Evolutionary conservation across 92 coral and sea anemone species (phyloP).

Genomic region (Montipora capitata): DNA sequence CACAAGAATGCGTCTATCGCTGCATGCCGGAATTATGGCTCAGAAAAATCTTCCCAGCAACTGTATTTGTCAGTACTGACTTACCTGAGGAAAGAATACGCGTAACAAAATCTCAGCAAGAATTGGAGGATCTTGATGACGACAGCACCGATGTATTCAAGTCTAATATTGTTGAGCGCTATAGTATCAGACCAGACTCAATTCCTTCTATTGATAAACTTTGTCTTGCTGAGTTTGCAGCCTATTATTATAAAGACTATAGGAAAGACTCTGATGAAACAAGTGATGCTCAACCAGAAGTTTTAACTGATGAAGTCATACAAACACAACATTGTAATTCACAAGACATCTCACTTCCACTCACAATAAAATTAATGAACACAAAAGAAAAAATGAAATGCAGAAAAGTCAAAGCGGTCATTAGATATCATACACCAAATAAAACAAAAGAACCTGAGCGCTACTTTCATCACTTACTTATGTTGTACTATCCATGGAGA

Average conservation of each 20-base stretch:
- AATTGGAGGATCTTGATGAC: constrained; percentile 69
- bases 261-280: constrained; percentile 56
- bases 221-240: constrained; percentile 67
- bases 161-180: constrained; percentile 59
- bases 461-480: constrained; percentile 65
- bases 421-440: constrained; percentile 50
- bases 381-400: constrained; percentile 70
- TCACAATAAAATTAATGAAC: constrained; percentile 59
- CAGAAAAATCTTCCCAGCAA: constrained; percentile 80
- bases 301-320: constrained; percentile 27
- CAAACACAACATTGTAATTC: constrained; percentile 38
- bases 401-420: constrained; percentile 41
- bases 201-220: constrained; percentile 65
- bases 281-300: constrained; percentile 54
- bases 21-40: constrained; percentile 82
- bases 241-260: constrained; percentile 57
- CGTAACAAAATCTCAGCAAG: constrained; percentile 67
- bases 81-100: constrained; percentile 66
- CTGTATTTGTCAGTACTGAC: constrained; percentile 74
- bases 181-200: constrained; percentile 61
- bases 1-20: constrained; percentile 72
- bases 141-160: constrained; percentile 72
- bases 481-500: constrained; percentile 65
- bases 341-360: constrained; percentile 62
- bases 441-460: constrained; percentile 54